Percentiles rank a stretch among this genome's conserved stretches.
These are phyloP conservation scores for Fopius arisanus DNA, from an alignment of 1,140 invertebrate genomes.

Conservation along the genomic window DNA sequence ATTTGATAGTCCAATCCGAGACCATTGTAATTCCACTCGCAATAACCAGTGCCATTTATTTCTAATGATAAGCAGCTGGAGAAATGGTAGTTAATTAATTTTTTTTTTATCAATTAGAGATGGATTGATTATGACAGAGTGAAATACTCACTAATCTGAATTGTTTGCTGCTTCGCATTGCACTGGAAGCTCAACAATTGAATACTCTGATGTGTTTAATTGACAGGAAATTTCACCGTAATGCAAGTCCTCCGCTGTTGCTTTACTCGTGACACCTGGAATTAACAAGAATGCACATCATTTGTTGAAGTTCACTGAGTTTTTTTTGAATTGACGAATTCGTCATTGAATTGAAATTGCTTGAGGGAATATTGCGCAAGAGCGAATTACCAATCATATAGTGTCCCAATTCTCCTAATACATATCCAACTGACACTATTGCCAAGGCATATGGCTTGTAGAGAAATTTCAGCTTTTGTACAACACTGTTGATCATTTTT, in stretches of 20 bases:
- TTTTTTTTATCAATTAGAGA: neutral
- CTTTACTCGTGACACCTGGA: conserved; percentile 80
- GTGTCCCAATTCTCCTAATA: conserved; percentile 85
- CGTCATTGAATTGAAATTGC: too few relatives aligned
- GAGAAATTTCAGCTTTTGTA: conserved; percentile 71
- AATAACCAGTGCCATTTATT: conserved; percentile 76
- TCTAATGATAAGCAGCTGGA: conserved; percentile 72
- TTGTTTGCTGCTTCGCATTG: conserved; percentile 72
- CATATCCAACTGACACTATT: conserved; percentile 81
- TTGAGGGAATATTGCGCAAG: too few relatives aligned
- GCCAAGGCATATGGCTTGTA: conserved; percentile 81
- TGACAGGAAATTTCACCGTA: conserved; percentile 90
- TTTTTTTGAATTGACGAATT: too few relatives aligned
- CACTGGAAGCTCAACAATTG: conserved; percentile 68
- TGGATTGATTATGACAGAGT: neutral
- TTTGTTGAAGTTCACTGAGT: neutral
- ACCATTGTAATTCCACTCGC: conserved; percentile 93
- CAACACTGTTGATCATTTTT: conserved; percentile 53
- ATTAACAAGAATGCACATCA: neutral
- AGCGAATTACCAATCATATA: conserved; percentile 84
- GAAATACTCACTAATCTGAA: conserved; percentile 68
- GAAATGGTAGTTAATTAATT: neutral
- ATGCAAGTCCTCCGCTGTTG: conserved; percentile 82
- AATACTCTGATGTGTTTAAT: conserved; percentile 71
- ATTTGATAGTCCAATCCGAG: conserved; percentile 91